Evolutionary conservation across 2,888 invertebrate species (phyloP).

Genomic region (Lucinisca nassula): DNA sequence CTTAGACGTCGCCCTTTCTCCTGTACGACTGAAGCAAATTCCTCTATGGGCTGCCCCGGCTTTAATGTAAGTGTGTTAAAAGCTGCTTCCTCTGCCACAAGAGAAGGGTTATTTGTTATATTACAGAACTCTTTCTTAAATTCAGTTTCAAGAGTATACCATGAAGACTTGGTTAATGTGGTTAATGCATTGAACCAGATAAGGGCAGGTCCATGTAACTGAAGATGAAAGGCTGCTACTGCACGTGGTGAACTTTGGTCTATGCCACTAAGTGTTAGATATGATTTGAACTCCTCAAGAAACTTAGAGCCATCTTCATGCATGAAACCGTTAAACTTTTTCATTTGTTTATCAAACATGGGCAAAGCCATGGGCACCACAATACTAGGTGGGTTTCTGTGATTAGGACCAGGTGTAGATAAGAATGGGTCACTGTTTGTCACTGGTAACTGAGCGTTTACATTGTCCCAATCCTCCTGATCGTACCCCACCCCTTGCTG

Average conservation of each 20-base stretch:
- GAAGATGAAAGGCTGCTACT: slow-evolving; percentile 41
- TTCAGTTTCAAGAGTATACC: not conserved
- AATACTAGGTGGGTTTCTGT: no score
- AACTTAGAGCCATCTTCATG: slow-evolving; percentile 31
- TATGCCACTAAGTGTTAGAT: not conserved
- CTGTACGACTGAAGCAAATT: slow-evolving; percentile 4
- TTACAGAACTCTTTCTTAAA: not conserved
- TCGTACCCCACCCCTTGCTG: no score
- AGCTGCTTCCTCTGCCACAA: slow-evolving; percentile 19
- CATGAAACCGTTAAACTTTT: slow-evolving; percentile 25
- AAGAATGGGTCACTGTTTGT: no score
- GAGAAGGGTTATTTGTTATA: not conserved
- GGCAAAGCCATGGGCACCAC: not conserved
- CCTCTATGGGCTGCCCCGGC: slow-evolving; percentile 10
- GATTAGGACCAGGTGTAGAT: no score
- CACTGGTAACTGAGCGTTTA: no score
- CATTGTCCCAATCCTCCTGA: not conserved
- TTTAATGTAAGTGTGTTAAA: not conserved
- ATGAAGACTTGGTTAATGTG: not conserved
- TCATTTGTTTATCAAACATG: slow-evolving; percentile 6
- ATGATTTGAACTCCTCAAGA: not conserved
- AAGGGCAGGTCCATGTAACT: slow-evolving; percentile 40
- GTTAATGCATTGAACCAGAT: slow-evolving; percentile 21
- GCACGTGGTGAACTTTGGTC: not conserved
- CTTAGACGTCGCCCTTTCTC: slow-evolving; percentile 23